Base-by-base conservation (phyloP, 2,888 invertebrate species). In the Thecophora atra region DNA sequence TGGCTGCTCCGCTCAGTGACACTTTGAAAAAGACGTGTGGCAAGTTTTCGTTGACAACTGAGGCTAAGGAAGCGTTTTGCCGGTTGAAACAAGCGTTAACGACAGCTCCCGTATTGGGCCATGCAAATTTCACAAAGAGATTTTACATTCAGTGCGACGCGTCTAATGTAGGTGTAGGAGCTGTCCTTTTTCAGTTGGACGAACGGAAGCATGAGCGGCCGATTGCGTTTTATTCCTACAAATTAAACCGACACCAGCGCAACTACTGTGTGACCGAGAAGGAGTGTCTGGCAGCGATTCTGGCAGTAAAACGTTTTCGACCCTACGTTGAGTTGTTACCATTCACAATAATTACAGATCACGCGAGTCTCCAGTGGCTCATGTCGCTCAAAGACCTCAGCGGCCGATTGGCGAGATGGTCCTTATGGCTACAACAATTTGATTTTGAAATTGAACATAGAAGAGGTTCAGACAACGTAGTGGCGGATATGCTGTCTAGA, bases 351-450 rank as follows among this genome's bases (percentile, higher is more conserved):
- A 42, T 24, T 5, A 64, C 44, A 11, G 81, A 82, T 74, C 79
- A 81, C 42, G 75, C 77, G 15, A 78, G 78, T 5, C 70, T 82
- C 0, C 72, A 77, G 60, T 82, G 79, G 79, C 74, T 82, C 0
- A 60, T 70, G 51, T n/a, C 60, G 4, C 60, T 62, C 3, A 70
- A 42, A 17, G 60, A 70, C 7, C 47, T 62, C 13, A 47, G 15
- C 47, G 58, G 58, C 2, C 30, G 69, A 2, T 60, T 69, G 24
- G 69, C 60, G 1, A 6, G 47, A 8, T 69, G 69, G 69, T 47
- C 47, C 15, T 28, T 69, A 7, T 47, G 28, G 17, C 21, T 70
- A 11, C 70, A 70, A 62, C 19, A 62, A 4, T 70, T 47, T 47
- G 28, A 62, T 15, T 70, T 70, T 42, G 21, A 60, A 6, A 62